These are phyloP conservation scores for Dendrocincla fuliginosa DNA, from an alignment of 2,797 vertebrate genomes.

Conservation along the genomic window DNA sequence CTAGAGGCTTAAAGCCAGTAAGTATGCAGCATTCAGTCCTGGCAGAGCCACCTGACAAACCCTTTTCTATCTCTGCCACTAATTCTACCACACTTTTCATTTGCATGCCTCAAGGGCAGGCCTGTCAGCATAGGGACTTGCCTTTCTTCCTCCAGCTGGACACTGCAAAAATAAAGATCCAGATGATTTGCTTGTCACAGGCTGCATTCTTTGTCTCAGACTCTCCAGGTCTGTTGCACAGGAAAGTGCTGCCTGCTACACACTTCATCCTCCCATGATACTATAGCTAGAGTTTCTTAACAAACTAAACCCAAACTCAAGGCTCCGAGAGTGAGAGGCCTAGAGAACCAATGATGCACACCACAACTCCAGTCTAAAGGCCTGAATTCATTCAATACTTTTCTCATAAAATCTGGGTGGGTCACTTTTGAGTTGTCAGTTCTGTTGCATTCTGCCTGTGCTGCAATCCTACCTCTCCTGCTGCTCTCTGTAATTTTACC, in stretches of 20 bases:
- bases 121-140: neutral
- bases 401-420: neutral
- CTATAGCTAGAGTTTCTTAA: neutral
- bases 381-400: neutral
- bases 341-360: neutral
- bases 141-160: neutral
- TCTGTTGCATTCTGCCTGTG: neutral
- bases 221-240: neutral
- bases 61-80: neutral
- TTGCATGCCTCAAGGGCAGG: neutral
- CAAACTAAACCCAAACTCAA: neutral
- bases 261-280: neutral
- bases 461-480: neutral
- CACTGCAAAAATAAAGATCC: neutral
- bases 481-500: neutral
- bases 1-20: neutral
- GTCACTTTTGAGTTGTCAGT: neutral
- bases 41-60: neutral
- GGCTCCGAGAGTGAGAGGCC: neutral
- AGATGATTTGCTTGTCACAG: rapidly evolving
- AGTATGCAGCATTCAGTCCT: neutral
- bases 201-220: neutral
- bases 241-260: neutral
- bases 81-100: neutral
- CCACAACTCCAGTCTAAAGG: neutral